Base-by-base conservation (phyloP, 1,140 invertebrate genomes). In the Nixonia krombeini region DNA sequence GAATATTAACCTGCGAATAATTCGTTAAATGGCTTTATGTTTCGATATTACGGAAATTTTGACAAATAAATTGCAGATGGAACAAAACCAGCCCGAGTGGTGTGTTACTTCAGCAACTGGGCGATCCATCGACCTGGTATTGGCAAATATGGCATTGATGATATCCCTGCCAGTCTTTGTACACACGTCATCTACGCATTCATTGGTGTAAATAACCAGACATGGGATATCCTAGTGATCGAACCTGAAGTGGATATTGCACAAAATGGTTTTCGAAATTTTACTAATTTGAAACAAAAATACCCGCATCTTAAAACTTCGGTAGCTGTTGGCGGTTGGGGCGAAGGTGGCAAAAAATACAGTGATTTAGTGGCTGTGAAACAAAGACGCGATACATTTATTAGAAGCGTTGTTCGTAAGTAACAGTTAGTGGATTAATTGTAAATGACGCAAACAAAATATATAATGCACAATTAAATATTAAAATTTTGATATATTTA, bases 71-170 rank as follows among this genome's bases (percentile, higher is more conserved):
- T 40, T 64, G 16, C 26, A 72, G 62, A 49, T 2, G 31, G 80
- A 50, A 47, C 52, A 9, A 57, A 80, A 21, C 74, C 79, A 68
- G 87, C 89, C 7, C 88, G 91, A 76, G 88, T 94, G 40, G 91
- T 93, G 17, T 96, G 94, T 74, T 96, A 96, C 86, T 96, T 94
- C 85, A 94, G 92, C 75, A 95, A 95, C 74, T 96, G 94, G 95
- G 94, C 94, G 2, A 89, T 95, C n/a, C 93, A 95, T 81, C 86
- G 94, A 25, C 92, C 93, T 0, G 93, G 90, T 3, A 83, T 92
- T 4, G 94, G 93, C 2, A 90, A 89, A 26, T 96, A 96, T 73
- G 90, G 87, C 0, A 89, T 96, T 35, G 90, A 94, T 33, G 93
- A 96, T 75, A 89, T 96, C 41, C 94, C 94, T 0, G 91, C 87